Evolutionary conservation across 2,113 vertebrate species (phyloP), one percentile per base, ranked within the genome.

Genomic region (Nanger granti): DNA sequence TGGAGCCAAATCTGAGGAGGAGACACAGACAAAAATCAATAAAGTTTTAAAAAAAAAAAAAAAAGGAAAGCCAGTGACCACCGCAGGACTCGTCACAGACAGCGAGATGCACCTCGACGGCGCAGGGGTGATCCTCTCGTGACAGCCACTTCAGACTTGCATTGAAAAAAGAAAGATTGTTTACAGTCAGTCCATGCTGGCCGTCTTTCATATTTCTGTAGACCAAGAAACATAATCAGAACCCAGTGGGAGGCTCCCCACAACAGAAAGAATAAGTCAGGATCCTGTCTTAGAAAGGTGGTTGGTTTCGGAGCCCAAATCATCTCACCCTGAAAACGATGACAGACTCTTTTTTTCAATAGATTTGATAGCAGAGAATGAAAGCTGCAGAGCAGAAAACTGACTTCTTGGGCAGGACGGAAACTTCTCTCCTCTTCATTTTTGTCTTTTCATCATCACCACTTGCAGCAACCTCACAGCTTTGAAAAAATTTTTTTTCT

Each of bases 1-100:
- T 87, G 82, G 99, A 98, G 15, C 99, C 99, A 82, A 99, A 99
- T 89, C 99, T 99, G 92, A 0, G 57, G 34, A 66, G 49, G 62
- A 89, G 47, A 15, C 15, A 28, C n/a, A 73, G 66, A 37, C 18
- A 73, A 37, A 22, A 37, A 6, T 22, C n/a, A 22, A 6, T 3
- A 37, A 5, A 73, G 9, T 9, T 34, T 18, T n/a, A 41, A 41
- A n/a, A 66, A 8, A 69, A 49, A 47, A 8, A 47, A 6, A 52
- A 52, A 52, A n/a, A n/a, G n/a, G 7, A 66, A 66, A 66, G 34
- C 34, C 34, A 69, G 64, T 7, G 10, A 2, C 17, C 5, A 4
- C 18, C 13, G 2, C 0, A 4, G 37, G 3, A 8, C 55, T 7
- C 2, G 0, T 28, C 34, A 8, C 9, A 41, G 2, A 9, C 7